Base-by-base conservation (phyloP, 2,113 vertebrate species). In the Gopherus evgoodei region DNA sequence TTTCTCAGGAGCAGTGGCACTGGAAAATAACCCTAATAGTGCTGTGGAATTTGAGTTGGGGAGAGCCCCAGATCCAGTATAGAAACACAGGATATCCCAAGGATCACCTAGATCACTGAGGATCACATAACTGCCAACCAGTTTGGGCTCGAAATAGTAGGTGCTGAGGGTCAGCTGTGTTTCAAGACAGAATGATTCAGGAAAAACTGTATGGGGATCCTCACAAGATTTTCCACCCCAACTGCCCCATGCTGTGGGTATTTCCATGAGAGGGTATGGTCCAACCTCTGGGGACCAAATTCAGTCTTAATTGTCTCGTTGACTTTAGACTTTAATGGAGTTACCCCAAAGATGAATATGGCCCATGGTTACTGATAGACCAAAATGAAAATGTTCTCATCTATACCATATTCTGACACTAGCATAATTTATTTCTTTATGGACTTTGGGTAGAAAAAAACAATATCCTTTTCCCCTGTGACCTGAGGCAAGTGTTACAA, bases 381-480 rank as follows among this genome's bases (percentile, higher is more conserved):
- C 24, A 90, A 86, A 88, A 4, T 44, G 10, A 83, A 80, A 88
- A 84, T 54, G 31, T 6, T 31, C 47, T 91, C 47, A 5, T 13
- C 9, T 50, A 75, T 75, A 22, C 17, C 69, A 2, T 88, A 16
- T 84, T 93, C 16, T 49, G 38, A 78, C 8, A 35, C 76, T 27
- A 52, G 80, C 9, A 83, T 16, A 31, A 57, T 35, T 54, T 35
- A 13, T 54, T 8, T 42, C 10, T 69, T 69, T 76, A 31, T 84
- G 2, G 57, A 21, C 5, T 79, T 91, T 14, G 2, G 78, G 35
- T 31, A 12, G 14, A 24, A 38, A 56, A 88, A 83, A 56, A 24
- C 53, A 14, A 38, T 19, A 1, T 2, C 1, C 38, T 76, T 81
- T 80, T 12, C 3, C 12, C 8, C 1, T 8, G 47, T 62, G 12